phyloP scores from a whole-genome alignment of 2,888 invertebrate genomes.

The Cheilosia impressa region DNA sequence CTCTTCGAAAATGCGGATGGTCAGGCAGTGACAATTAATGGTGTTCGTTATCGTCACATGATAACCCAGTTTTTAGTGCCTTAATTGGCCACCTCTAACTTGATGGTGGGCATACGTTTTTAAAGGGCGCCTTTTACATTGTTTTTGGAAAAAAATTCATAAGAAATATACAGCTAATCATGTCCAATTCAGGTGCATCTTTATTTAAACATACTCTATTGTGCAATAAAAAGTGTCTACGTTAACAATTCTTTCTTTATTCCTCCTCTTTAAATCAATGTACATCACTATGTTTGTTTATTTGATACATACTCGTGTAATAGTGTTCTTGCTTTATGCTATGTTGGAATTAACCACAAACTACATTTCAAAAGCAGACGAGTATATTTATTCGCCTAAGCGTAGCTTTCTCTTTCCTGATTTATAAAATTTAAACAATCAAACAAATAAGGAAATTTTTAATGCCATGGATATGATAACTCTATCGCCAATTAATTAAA shows the following conservation, averaged over 20 bases:
- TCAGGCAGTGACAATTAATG: too few species aligned
- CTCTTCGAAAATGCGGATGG: too few species aligned
- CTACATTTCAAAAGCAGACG: conserved; percentile 39
- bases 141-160: too few species aligned
- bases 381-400: conserved; percentile 5
- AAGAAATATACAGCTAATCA: conserved; percentile 31
- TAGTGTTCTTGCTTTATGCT: conserved; percentile 11
- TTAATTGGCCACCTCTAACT: too few species aligned
- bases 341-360: conserved; percentile 25
- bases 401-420: background rate
- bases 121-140: too few species aligned
- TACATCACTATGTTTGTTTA: conserved; percentile 31
- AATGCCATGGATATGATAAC: conserved; percentile 23
- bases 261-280: conserved; percentile 31
- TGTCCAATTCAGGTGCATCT: conserved; percentile 69
- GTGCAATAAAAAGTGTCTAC: conserved; percentile 71
- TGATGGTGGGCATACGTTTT: too few species aligned
- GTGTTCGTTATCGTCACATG: too few species aligned
- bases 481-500: conserved; percentile 4
- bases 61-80: too few species aligned
- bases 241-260: conserved; percentile 50
- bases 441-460: background rate
- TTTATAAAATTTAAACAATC: background rate
- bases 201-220: conserved; percentile 69
- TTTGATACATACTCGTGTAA: background rate